phyloP scores from a whole-genome alignment of 2,797 vertebrate genomes.

The Squalus acanthias region DNA sequence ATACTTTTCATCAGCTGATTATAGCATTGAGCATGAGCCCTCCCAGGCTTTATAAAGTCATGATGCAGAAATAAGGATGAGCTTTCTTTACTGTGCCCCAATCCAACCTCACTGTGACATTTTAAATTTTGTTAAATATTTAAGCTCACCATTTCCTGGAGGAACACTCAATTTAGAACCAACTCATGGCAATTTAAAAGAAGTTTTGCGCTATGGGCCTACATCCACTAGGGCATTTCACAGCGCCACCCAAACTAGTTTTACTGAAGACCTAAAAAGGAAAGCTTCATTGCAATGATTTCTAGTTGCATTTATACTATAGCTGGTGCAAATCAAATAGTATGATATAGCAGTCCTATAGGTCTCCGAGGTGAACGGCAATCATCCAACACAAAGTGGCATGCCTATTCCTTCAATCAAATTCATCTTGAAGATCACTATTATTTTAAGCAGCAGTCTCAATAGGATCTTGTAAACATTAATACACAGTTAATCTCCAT shows the following conservation, averaged over 20 bases:
- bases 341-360: not conserved
- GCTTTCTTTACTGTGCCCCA: not conserved
- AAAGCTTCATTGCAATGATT: not conserved
- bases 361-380: not conserved
- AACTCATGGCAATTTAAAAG: not conserved
- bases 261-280: not conserved
- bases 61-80: not conserved
- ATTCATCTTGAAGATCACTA: not conserved
- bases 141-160: not conserved
- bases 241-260: not conserved
- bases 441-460: not conserved
- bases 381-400: not conserved
- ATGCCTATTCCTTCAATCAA: not conserved
- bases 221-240: not conserved
- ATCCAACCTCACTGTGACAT: not conserved
- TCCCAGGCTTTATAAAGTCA: not conserved
- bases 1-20: not conserved
- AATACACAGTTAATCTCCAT: not conserved
- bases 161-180: not conserved
- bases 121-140: not conserved
- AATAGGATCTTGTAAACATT: not conserved
- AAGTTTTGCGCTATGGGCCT: not conserved
- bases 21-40: not conserved
- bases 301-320: not conserved
- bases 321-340: not conserved